Base-by-base conservation (phyloP, 2,797 vertebrate species). In the Ara ararauna region DNA sequence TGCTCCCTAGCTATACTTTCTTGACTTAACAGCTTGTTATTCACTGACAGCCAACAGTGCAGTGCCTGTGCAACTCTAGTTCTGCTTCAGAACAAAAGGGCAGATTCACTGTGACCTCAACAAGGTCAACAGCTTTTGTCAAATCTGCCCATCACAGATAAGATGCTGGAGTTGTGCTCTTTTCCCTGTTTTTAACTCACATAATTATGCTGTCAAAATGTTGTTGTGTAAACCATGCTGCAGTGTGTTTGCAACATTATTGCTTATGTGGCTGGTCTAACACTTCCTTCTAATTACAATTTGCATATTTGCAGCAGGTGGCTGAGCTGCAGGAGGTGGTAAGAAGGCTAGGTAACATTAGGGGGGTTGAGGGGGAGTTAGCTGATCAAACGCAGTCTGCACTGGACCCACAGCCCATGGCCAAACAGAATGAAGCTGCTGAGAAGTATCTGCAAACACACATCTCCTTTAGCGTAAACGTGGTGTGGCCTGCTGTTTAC, bases 291-390 rank as follows among this genome's bases (percentile, higher is more conserved):
- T 80, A 72, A 83, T 80, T 85, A 42, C 26, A 53, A 5, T 77
- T 74, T 94, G 38, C 61, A 10, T 87, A 72, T 47, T 81, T 92
- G 54, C 79, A 92, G 73, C 79, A 88, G 73, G 87, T 92, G 79
- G 67, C 67, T 68, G 73, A 92, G 67, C 90, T 84, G 90, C 79
- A 58, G 85, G 90, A 79, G 61, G 42, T 79, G 73, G 12, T 62
- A 74, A 40, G 61, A 40, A 40, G 67, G 74, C n/a, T 5, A 1
- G 27, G 32, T 10, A 3, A 1, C 40, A 44, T 87, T 48, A 73
- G 42, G 67, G 56, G 27, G 44, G n/a, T 65, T 60, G 58, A n/a
- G n/a, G 27, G 44, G 29, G 54, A 56, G 29, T 2, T 27, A 73
- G 29, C 36, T 68, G 47, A 27, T 45, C 36, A 40, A 27, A 42